phyloP scores from a whole-genome alignment of 2,113 vertebrate species.

The Psephotus haematonotus region DNA sequence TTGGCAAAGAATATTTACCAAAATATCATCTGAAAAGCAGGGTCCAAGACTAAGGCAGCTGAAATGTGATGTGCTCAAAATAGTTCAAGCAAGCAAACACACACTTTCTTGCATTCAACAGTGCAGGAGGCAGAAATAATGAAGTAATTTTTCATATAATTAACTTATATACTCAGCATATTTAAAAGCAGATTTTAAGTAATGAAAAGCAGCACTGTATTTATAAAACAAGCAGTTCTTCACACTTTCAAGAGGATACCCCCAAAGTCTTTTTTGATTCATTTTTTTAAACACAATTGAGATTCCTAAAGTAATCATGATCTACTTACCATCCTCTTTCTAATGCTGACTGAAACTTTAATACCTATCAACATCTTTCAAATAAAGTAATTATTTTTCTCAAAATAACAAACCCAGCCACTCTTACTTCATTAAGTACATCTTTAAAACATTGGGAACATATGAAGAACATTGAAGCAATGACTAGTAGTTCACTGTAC shows the following conservation, averaged over 20 bases:
- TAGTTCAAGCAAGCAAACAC: neutral
- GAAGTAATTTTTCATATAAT: neutral
- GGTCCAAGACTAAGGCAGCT: neutral
- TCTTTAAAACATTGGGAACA: neutral
- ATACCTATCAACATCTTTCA: neutral
- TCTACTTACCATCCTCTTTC: neutral
- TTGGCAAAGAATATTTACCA: neutral
- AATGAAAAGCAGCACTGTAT: neutral
- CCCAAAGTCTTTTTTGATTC: neutral
- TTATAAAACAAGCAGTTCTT: neutral
- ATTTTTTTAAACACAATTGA: neutral
- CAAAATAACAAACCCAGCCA: neutral
- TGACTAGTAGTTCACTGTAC: neutral
- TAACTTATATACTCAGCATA: neutral
- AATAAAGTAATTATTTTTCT: neutral
- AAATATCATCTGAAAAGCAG: neutral
- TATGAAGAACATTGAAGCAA: neutral
- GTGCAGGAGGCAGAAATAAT: neutral
- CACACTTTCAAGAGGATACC: neutral
- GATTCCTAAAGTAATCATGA: neutral
- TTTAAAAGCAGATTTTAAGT: neutral
- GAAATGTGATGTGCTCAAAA: neutral
- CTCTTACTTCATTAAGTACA: neutral
- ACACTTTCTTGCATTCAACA: neutral
- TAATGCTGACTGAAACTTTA: neutral